Percentiles rank a stretch among this genome's conserved stretches.
Evolutionary conservation across 2,888 invertebrate genomes (phyloP).

Genomic region (Leptinotarsa haldemani): DNA sequence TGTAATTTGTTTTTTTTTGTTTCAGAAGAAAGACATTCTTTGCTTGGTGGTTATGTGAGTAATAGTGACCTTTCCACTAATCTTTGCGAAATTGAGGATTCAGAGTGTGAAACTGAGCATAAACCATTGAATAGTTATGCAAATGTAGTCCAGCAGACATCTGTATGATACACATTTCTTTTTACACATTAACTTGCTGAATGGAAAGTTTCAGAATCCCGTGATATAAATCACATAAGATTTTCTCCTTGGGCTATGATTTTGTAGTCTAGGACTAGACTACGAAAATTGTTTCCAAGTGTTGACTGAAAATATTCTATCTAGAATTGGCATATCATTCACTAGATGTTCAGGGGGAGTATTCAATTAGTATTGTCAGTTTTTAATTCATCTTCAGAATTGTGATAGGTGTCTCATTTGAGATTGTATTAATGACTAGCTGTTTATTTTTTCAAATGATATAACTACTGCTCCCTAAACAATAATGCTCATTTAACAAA

Average conservation of each 20-base stretch:
- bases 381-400: background rate
- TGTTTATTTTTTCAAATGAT: background rate
- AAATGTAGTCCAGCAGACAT: slow-evolving; percentile 63
- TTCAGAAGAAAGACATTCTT: slow-evolving; percentile 79
- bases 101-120: slow-evolving; percentile 75
- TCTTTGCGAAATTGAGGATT: slow-evolving; percentile 93
- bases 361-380: slow-evolving; percentile 1
- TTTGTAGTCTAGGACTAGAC: background rate
- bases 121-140: slow-evolving; percentile 64
- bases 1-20: slow-evolving; percentile 24
- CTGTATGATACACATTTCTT: slow-evolving; percentile 59
- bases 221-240: background rate
- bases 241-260: background rate
- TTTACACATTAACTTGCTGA: background rate
- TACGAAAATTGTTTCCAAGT: background rate
- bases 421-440: background rate
- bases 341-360: slow-evolving; percentile 7
- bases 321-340: slow-evolving; percentile 16
- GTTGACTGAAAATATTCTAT: slow-evolving; percentile 18
- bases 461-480: background rate
- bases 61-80: slow-evolving; percentile 89
- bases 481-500: slow-evolving; percentile 7
- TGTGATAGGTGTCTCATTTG: background rate
- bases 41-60: slow-evolving; percentile 78
- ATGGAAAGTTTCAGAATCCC: background rate